These are phyloP conservation scores for Ceratina australensis DNA, from an alignment of 1,140 invertebrate genomes.

Conservation along the genomic window DNA sequence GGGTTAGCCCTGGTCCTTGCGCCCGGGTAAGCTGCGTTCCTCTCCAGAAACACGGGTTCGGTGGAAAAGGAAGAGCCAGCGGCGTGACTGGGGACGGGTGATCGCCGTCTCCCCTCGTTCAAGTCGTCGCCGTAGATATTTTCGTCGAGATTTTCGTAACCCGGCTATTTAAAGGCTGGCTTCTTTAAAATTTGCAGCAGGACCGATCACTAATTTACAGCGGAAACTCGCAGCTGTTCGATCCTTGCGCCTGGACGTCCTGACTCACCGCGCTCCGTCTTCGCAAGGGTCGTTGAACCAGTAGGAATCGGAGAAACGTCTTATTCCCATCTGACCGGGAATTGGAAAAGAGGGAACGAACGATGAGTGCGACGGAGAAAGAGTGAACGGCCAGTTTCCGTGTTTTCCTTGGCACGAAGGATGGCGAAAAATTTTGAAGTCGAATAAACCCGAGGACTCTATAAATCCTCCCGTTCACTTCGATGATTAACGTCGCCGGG, in stretches of 20 bases:
- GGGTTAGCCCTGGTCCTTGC: constrained; percentile 58
- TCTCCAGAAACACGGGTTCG: constrained; percentile 18
- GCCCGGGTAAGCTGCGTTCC: constrained; percentile 8
- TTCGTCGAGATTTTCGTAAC: constrained; percentile 52
- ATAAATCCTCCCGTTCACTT: constrained; percentile 14
- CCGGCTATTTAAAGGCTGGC: constrained; percentile 34
- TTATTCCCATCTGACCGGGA: not conserved
- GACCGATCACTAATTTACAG: constrained; percentile 44
- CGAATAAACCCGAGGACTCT: constrained; percentile 8
- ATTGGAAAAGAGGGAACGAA: not conserved
- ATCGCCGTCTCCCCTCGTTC: constrained; percentile 24
- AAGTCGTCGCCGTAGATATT: constrained; percentile 39
- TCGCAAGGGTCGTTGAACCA: constrained; percentile 48
- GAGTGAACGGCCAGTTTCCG: not conserved
- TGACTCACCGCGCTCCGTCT: not conserved
- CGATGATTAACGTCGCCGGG: constrained; percentile 50
- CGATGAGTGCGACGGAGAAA: too few relatives aligned
- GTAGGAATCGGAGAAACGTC: not conserved
- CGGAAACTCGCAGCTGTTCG: constrained; percentile 30
- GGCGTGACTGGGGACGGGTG: constrained; percentile 1
- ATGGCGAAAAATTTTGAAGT: constrained; percentile 30
- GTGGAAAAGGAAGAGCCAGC: constrained; percentile 43
- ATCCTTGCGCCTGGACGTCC: constrained; percentile 6
- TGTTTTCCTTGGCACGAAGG: constrained; percentile 36
- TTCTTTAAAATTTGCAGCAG: constrained; percentile 42